phyloP scores from a whole-genome alignment of 2,797 vertebrate species.

The Cercopithecus petaurista region DNA sequence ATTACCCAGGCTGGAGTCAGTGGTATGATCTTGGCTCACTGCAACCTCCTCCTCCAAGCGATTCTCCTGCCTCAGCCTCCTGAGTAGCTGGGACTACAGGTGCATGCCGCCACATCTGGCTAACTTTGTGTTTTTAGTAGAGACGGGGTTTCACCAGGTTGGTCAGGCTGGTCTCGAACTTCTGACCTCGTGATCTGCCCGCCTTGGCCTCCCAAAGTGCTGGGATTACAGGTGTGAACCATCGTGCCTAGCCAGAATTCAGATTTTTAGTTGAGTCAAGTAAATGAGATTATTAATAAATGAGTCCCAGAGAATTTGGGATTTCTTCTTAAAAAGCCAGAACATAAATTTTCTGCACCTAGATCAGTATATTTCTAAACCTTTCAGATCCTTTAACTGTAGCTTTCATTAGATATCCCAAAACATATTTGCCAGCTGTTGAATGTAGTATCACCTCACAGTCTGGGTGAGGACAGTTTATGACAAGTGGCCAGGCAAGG shows the following conservation, averaged over 20 bases:
- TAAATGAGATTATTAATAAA: constrained; percentile 16
- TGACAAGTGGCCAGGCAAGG: not conserved
- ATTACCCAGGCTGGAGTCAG: too few species aligned
- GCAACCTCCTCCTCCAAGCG: too few species aligned
- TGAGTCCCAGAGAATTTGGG: not conserved
- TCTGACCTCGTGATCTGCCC: too few species aligned
- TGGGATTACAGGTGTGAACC: too few species aligned
- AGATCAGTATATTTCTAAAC: not conserved
- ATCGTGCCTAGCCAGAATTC: not conserved
- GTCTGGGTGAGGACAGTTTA: not conserved
- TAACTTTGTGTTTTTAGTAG: too few species aligned
- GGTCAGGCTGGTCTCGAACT: too few species aligned
- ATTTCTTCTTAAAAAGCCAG: constrained; percentile 48
- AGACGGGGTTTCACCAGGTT: too few species aligned
- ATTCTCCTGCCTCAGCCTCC: too few species aligned
- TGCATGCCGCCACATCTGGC: too few species aligned
- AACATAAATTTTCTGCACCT: constrained; percentile 31
- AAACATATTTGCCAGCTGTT: constrained; percentile 2
- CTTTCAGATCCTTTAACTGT: not conserved
- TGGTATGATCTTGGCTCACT: too few species aligned
- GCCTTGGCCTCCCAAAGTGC: too few species aligned
- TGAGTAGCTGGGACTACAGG: too few species aligned
- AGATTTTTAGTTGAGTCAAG: constrained; percentile 7
- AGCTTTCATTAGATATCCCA: not conserved
- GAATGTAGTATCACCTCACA: not conserved